Conservation (phyloP, 2,113 vertebrate genomes). For the Neogobius melanostomus region DNA sequence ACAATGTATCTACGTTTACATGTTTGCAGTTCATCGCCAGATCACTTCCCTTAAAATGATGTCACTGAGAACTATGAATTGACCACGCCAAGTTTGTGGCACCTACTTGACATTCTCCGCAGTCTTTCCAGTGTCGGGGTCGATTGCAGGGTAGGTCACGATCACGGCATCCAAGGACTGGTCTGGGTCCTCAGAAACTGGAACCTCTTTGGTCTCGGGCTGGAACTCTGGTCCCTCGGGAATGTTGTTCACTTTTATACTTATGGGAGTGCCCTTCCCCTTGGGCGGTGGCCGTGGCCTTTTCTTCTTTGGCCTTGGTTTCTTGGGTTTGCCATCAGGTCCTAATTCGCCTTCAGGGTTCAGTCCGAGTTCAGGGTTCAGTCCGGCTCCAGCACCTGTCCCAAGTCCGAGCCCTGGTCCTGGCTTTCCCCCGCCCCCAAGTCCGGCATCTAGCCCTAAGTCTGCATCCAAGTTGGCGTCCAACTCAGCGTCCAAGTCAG, state of each 20-base stretch:
- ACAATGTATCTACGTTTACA: no score
- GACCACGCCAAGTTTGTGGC: neutral
- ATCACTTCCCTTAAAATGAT: no score
- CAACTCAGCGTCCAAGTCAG: neutral
- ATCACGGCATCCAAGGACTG: slow-evolving; percentile 63
- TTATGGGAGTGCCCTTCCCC: slow-evolving; percentile 67
- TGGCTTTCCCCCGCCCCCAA: neutral
- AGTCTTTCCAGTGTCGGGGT: slow-evolving; percentile 82
- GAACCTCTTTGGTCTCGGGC: slow-evolving; percentile 68
- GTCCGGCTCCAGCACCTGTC: neutral
- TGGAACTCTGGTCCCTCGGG: slow-evolving; percentile 80
- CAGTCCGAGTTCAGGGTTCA: slow-evolving; percentile 27
- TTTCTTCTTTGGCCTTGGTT: slow-evolving; percentile 35
- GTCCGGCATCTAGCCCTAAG: neutral
- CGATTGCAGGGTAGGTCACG: slow-evolving; percentile 75
- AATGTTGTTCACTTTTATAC: slow-evolving; percentile 80
- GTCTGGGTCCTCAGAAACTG: slow-evolving; percentile 69
- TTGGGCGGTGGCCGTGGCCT: neutral
- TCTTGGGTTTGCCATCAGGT: slow-evolving; percentile 33
- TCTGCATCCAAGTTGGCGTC: neutral
- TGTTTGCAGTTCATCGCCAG: no score
- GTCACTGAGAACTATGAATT: no score
- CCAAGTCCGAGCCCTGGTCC: neutral
- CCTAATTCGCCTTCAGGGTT: slow-evolving; percentile 9
- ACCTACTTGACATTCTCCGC: slow-evolving; percentile 85